A percentile compares a stretch with the other conserved stretches of the same genome.
Conservation (phyloP, 2,113 vertebrate species). For the Falco punctatus region DNA sequence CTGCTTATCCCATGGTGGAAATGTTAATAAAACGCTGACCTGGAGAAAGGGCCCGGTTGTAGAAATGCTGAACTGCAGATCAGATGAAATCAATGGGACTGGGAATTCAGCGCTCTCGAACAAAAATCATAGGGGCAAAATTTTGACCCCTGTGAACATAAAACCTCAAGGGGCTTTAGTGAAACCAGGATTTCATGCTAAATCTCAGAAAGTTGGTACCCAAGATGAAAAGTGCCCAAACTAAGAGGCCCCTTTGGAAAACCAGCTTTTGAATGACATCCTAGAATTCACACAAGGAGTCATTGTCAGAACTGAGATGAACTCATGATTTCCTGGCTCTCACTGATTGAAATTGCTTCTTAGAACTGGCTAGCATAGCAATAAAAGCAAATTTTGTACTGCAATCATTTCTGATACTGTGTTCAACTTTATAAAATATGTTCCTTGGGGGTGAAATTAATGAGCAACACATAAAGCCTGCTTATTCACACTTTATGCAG, state of each 20-base stretch:
- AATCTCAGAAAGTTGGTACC: neutral
- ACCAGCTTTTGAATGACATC: neutral
- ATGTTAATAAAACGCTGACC: neutral
- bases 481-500: conserved; percentile 40
- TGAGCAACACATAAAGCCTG: conserved; percentile 2
- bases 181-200: neutral
- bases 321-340: conserved; percentile 37
- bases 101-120: neutral
- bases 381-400: conserved; percentile 23
- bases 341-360: neutral
- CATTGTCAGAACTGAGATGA: conserved; percentile 16
- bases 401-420: neutral
- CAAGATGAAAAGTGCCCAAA: neutral
- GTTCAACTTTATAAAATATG: neutral
- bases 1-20: neutral
- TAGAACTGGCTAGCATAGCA: neutral
- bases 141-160: neutral
- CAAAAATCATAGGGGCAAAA: neutral
- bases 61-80: neutral
- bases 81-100: neutral
- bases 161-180: neutral
- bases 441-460: conserved; percentile 47
- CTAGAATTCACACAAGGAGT: conserved; percentile 5
- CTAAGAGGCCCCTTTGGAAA: neutral
- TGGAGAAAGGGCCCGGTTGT: neutral